Conservation (phyloP, 2,113 vertebrate genomes). For the Triplophysa rosa region DNA sequence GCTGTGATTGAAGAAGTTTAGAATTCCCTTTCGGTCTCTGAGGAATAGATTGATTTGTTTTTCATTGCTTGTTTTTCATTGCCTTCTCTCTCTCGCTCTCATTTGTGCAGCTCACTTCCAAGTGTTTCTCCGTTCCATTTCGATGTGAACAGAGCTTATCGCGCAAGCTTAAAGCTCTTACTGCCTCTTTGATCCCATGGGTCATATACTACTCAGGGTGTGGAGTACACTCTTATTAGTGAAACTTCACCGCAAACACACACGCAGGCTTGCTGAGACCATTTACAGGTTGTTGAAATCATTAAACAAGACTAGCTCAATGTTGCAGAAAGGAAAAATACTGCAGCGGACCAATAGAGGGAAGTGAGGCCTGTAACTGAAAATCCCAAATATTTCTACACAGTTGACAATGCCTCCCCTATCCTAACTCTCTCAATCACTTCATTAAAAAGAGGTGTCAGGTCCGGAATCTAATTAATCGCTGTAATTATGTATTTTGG, state of each 20-base stretch:
- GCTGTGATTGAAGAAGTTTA: constrained; percentile 39
- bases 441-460: constrained; percentile 57
- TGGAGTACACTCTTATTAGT: constrained; percentile 25
- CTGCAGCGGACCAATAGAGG: neutral
- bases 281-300: constrained; percentile 29
- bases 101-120: constrained; percentile 8
- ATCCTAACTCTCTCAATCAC: constrained; percentile 17
- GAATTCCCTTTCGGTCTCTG: constrained; percentile 25
- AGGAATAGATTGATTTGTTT: constrained; percentile 36
- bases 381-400: constrained; percentile 6
- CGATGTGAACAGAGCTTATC: constrained; percentile 21
- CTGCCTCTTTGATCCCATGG: constrained; percentile 21
- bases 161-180: constrained; percentile 14
- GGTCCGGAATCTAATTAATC: constrained; percentile 68
- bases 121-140: constrained; percentile 33
- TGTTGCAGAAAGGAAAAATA: constrained; percentile 7
- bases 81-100: neutral
- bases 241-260: constrained; percentile 18
- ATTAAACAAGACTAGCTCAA: neutral
- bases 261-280: neutral
- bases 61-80: constrained; percentile 31
- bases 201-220: constrained; percentile 29
- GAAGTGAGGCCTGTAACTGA: neutral
- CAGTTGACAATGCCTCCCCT: neutral
- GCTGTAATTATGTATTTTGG: constrained; percentile 71